Base-by-base conservation (phyloP, 1,140 invertebrate genomes). In the Fopius arisanus region DNA sequence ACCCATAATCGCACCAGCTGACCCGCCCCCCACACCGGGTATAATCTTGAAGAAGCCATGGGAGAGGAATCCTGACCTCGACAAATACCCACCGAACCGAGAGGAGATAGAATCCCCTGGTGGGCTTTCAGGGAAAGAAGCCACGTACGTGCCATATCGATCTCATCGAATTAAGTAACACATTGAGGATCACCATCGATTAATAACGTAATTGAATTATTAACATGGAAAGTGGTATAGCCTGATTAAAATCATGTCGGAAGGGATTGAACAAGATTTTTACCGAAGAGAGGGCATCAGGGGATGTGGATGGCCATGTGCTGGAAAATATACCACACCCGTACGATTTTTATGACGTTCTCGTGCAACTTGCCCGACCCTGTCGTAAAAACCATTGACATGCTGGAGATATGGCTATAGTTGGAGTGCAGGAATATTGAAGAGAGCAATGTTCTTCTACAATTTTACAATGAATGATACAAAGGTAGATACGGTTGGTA, bases 371-470 rank as follows among this genome's bases (percentile, higher is more conserved):
- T 26, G 54, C 23, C 26, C 54, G 21, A 59, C 54, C 54, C 54
- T 59, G 23, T 28, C 54, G 54, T 59, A 59, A 59, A 59, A 59
- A 59, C 21, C 54, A 59, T 59, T 28, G 54, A 59, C 54, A 59
- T 59, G 23, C 54, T 14, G 54, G 54, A 26, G 19, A 10, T 28
- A 59, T 28, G 54, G 23, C 6, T 26, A 59, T 7, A 7, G 19
- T 12, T 59, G 10, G 12, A 26, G 23, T 26, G 26, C 21, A 28
- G 23, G 23, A 59, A 26, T 59, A 59, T 26, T 26, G 10, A 59
- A 59, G 23, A 26, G 6, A 4, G 19, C 14, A 23, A 59, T 59
- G 23, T 21, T 59, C 54, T 59, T 59, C 21, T 21, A 59, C 21
- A 14, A 59, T 59, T 59, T 59, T 28, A 0, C 54, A 28, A 59